Base-by-base conservation (phyloP, 2,888 invertebrate genomes). In the Isoperla grammatica region DNA sequence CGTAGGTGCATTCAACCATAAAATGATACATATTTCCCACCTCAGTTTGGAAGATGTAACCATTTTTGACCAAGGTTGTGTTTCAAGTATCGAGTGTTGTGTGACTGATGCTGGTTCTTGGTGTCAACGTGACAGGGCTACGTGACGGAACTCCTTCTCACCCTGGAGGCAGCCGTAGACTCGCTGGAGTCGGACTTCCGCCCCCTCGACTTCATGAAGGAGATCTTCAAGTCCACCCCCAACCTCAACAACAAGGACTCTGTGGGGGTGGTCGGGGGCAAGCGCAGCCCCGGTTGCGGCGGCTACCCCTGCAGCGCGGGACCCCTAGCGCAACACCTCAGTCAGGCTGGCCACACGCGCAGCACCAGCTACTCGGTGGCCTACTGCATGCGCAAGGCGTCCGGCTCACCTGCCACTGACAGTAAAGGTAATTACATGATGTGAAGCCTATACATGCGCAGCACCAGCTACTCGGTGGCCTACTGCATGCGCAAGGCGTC, bases 151-250 rank as follows among this genome's bases (percentile, higher is more conserved):
- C 79, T 99, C 11, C 82, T 99, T 65, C 79, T 99, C 42, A 99
- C 98, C 0, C 77, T 98, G 3, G 96, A 97, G 76, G 90, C 96
- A 0, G 93, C 95, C 0, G 95, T 97, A 1, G 96, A 96, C 74
- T 93, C 94, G 6, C 79, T 97, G 13, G 93, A 95, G 72, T 90
- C 92, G 0, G 91, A 95, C 75, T 91, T 91, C 73, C 80, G 94
- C 8, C 94, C 95, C 0, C 77, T 95, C 45, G 95, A 95, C 75
- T 90, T 92, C 68, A 92, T 91, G 87, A 86, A 93, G 68, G 96
- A 96, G 70, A 91, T 96, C 64, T 96, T 96, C 76, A 95, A 96
- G 73, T 95, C 95, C 0, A 96, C 95, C 0, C 96, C 95, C 0
- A 96, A 96, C 75, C 76, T 96, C 45, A 93, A 93, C 72, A 93